Percentiles rank a stretch among this genome's conserved stretches.
Evolutionary conservation across 1,140 invertebrate genomes (phyloP).

Genomic region (Melipona quadrifasciata): DNA sequence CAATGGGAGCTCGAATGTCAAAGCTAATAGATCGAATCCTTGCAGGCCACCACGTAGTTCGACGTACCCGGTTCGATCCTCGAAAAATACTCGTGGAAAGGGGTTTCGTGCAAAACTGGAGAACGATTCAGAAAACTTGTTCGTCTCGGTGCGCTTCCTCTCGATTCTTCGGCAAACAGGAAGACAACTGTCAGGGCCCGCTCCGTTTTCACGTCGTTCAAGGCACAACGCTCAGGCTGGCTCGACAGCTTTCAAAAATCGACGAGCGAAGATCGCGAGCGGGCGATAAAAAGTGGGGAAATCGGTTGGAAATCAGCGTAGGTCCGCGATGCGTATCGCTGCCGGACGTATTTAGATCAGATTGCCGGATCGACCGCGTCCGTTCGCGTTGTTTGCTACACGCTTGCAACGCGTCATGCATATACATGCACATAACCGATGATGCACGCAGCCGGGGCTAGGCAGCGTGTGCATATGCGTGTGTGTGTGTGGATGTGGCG

Average conservation of each 20-base stretch:
- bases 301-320: conserved; percentile 32
- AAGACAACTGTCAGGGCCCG: conserved; percentile 47
- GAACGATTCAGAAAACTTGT: neutral
- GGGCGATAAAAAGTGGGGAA: neutral
- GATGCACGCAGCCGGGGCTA: neutral
- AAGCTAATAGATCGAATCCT: too few species aligned
- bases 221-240: neutral
- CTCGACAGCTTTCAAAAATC: neutral
- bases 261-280: neutral
- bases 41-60: too few species aligned
- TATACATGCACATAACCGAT: conserved; percentile 50
- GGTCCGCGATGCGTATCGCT: conserved; percentile 57
- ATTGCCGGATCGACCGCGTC: conserved; percentile 67
- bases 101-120: too few species aligned
- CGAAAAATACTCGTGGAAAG: too few species aligned
- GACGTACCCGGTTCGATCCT: too few species aligned
- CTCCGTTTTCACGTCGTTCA: conserved; percentile 62
- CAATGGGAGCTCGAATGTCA: too few species aligned
- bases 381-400: conserved; percentile 58
- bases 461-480: neutral
- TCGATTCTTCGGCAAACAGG: conserved; percentile 44
- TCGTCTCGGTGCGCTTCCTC: neutral
- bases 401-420: conserved; percentile 53
- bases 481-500: conserved; percentile 14
- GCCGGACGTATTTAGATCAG: conserved; percentile 74